Percentiles rank a stretch among this genome's conserved stretches.
Conservation (phyloP, 2,113 vertebrate species). For the Anguilla japonica region DNA sequence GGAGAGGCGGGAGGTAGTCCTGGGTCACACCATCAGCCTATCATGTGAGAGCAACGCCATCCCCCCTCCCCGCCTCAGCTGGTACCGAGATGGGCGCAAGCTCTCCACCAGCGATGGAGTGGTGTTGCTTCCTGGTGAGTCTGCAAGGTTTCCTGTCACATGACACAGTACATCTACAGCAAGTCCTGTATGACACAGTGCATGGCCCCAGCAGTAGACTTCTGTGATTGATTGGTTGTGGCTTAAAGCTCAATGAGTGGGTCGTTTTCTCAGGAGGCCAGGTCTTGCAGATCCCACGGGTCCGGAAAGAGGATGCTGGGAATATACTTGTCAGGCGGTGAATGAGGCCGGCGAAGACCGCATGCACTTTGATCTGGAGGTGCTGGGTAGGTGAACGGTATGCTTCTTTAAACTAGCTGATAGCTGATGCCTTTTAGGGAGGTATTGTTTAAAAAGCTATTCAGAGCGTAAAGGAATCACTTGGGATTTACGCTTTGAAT, state of each 20-base stretch:
- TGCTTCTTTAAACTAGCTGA: background rate
- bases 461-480: background rate
- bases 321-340: constrained; percentile 81
- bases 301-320: constrained; percentile 73
- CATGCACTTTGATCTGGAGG: constrained; percentile 82
- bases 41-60: constrained; percentile 81
- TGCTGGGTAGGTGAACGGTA: constrained; percentile 74
- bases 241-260: background rate
- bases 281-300: constrained; percentile 77
- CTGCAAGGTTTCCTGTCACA: background rate
- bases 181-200: background rate
- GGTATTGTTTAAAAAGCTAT: background rate
- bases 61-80: constrained; percentile 77
- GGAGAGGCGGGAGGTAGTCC: constrained; percentile 73
- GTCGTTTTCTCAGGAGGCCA: constrained; percentile 74
- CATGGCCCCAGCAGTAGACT: background rate
- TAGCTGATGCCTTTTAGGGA: background rate
- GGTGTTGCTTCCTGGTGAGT: constrained; percentile 78
- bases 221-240: background rate
- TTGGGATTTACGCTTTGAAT: background rate
- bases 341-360: constrained; percentile 81
- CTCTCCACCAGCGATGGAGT: constrained; percentile 64
- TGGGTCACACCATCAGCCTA: constrained; percentile 73
- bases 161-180: background rate
- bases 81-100: constrained; percentile 77